A percentile compares a stretch with the other conserved stretches of the same genome.
These are phyloP conservation scores for Drosophila sulfurigaster DNA, from an alignment of 1,140 invertebrate species.

Conservation along the genomic window DNA sequence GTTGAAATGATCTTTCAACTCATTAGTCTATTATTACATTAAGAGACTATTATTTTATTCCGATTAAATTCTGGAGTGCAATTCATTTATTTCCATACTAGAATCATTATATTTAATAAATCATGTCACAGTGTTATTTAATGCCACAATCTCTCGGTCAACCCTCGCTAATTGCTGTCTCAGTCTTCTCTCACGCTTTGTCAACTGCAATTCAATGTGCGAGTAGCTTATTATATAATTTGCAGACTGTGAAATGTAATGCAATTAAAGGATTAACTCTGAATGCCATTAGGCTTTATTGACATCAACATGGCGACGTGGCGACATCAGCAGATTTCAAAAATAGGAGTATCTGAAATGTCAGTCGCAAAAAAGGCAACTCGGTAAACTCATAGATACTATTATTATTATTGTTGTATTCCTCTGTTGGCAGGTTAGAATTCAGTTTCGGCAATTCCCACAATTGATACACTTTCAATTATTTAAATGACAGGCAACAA, in stretches of 20 bases:
- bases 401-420: background rate
- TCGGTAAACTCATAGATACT: background rate
- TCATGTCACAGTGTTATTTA: background rate
- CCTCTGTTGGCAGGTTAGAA: background rate
- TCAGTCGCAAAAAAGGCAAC: slow-evolving; percentile 1
- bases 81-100: too few relatives aligned
- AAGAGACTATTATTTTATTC: too few relatives aligned
- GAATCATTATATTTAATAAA: too few relatives aligned
- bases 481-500: slow-evolving; percentile 76
- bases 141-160: slow-evolving; percentile 12
- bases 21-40: too few relatives aligned
- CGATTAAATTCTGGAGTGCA: too few relatives aligned
- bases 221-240: slow-evolving; percentile 71
- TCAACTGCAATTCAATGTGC: slow-evolving; percentile 30
- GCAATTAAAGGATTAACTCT: slow-evolving; percentile 78
- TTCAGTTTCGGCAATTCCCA: slow-evolving; percentile 17
- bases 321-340: slow-evolving; percentile 1
- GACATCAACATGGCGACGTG: slow-evolving; percentile 32
- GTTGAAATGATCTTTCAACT: too few relatives aligned
- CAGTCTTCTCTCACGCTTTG: slow-evolving; percentile 29
- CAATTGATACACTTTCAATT: slow-evolving; percentile 72
- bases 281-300: slow-evolving; percentile 78
- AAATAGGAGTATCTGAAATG: slow-evolving; percentile 2
- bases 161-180: slow-evolving; percentile 27
- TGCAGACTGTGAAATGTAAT: slow-evolving; percentile 76